Percentiles rank a stretch among this genome's conserved stretches.
Evolutionary conservation across 35 echinoderm and acorn worm genomes (phyloP).

Genomic region (Acanthaster planci): DNA sequence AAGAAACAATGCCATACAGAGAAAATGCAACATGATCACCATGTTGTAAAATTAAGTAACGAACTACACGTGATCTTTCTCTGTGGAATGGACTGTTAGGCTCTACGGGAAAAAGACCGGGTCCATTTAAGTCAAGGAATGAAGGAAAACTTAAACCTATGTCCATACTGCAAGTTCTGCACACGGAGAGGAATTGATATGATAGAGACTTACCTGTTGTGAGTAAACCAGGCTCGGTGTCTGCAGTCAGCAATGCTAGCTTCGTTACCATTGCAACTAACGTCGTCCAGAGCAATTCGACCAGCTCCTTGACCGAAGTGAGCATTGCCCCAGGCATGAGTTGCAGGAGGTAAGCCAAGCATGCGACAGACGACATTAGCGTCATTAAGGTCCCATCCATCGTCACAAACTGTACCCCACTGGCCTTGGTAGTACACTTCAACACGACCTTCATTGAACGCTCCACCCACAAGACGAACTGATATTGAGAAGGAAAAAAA

Average conservation of each 20-base stretch:
- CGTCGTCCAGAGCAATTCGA: constrained; percentile 68
- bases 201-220: constrained; percentile 32
- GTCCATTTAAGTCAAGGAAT: no score
- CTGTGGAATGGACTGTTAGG: no score
- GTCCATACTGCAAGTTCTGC: no score
- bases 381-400: constrained; percentile 6
- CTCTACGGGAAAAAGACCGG: no score
- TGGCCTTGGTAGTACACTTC: constrained; percentile 28
- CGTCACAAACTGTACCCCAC: constrained; percentile 18
- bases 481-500: no score
- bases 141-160: no score
- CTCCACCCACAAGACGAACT: constrained; percentile 22
- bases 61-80: no score
- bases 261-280: constrained; percentile 72
- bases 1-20: no score
- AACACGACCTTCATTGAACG: constrained; percentile 11
- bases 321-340: not conserved
- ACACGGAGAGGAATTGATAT: no score
- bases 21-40: no score
- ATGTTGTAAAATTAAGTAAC: no score
- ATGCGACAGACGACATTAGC: constrained; percentile 10
- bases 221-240: constrained; percentile 52
- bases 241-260: constrained; percentile 58
- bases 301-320: constrained; percentile 61
- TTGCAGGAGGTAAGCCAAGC: not conserved